Evolutionary conservation across 2,797 vertebrate species (phyloP).

Genomic region (Myotis myotis): DNA sequence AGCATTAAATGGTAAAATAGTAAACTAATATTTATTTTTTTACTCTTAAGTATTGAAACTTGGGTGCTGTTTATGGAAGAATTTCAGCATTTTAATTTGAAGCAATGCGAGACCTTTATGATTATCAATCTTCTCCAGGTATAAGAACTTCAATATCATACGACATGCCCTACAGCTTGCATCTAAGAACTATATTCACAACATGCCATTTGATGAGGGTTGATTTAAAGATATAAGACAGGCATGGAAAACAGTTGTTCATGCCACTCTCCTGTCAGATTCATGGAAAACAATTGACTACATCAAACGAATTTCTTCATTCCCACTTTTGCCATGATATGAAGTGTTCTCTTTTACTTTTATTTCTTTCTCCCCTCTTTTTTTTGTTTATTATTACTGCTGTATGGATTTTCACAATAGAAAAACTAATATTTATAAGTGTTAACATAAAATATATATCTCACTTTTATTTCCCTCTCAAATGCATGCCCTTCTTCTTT

Average conservation of each 20-base stretch:
- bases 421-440: not conserved
- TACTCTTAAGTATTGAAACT: not conserved
- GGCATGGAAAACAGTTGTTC: not conserved
- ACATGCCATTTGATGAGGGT: not conserved
- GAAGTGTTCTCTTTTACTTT: not conserved
- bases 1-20: not conserved
- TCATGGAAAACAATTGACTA: not conserved
- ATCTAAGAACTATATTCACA: not conserved
- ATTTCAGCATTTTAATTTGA: slow-evolving; percentile 17
- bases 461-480: not conserved
- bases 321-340: not conserved
- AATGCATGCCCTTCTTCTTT: not conserved
- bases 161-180: not conserved
- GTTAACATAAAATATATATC: not conserved
- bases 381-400: not conserved
- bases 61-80: not conserved
- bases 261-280: not conserved
- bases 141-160: not conserved
- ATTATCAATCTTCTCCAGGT: not conserved
- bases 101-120: not conserved
- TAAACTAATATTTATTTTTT: not conserved
- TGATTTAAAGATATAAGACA: not conserved
- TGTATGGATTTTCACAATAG: not conserved
- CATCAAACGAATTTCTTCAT: not conserved
- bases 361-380: not conserved